Percentiles rank a stretch among this genome's conserved stretches.
Conservation (phyloP, 2,888 invertebrate species). For the Drosophila anomalipes region DNA sequence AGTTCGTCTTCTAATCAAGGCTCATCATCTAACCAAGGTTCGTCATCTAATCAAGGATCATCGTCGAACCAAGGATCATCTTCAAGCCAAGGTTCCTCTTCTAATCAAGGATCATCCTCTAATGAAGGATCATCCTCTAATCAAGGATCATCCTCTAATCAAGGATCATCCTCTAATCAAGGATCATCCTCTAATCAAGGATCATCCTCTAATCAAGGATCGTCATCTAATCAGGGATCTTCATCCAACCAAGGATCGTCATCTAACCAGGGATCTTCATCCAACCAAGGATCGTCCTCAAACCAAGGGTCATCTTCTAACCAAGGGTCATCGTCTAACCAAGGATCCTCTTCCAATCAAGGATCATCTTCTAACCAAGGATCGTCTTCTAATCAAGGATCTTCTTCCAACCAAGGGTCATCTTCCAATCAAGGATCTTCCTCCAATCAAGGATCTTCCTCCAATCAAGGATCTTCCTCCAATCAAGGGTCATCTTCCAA, state of each 20-base stretch:
- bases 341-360: conserved; percentile 37
- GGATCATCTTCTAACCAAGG: conserved; percentile 29
- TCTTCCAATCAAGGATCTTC: conserved; percentile 35
- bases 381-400: conserved; percentile 28
- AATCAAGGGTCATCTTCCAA: conserved; percentile 38
- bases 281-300: conserved; percentile 18
- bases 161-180: conserved; percentile 2
- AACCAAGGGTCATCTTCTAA: conserved; percentile 10
- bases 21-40: conserved; percentile 23
- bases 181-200: conserved; percentile 29
- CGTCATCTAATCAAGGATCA: conserved; percentile 14
- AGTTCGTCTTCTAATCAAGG: conserved; percentile 28
- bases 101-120: not conserved
- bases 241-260: conserved; percentile 26
- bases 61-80: conserved; percentile 2
- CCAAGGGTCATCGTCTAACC: conserved; percentile 38
- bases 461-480: conserved; percentile 37
- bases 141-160: conserved; percentile 14
- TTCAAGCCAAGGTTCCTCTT: conserved; percentile 22
- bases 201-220: conserved; percentile 25
- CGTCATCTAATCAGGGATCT: conserved; percentile 21
- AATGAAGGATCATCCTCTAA: not conserved
- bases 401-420: not conserved
- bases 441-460: conserved; percentile 22
- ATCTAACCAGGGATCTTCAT: conserved; percentile 14